phyloP scores from a whole-genome alignment of 2,797 vertebrate species.

The Lerista edwardsae region DNA sequence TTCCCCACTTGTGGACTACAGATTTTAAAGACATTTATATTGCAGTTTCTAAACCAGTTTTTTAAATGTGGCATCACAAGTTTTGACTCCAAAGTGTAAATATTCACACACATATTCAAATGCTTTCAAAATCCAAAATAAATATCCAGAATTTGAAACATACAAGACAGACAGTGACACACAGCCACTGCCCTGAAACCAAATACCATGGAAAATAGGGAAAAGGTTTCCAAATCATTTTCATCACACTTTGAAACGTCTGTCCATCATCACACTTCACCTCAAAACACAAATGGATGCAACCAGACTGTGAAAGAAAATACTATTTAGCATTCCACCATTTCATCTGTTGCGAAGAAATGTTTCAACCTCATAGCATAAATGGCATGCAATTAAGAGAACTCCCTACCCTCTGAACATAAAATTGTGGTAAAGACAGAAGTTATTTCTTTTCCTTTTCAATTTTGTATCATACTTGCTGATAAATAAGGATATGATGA shows the following conservation, averaged over 20 bases:
- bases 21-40: neutral
- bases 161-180: neutral
- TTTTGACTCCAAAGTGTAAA: neutral
- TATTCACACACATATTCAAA: neutral
- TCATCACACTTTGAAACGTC: neutral
- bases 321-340: neutral
- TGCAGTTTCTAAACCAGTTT: neutral
- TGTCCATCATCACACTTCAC: neutral
- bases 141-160: neutral
- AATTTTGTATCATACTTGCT: constrained; percentile 49
- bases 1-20: neutral
- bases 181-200: neutral
- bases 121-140: neutral
- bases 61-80: neutral
- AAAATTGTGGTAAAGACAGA: constrained; percentile 26
- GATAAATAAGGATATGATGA: constrained; percentile 30
- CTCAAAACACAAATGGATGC: neutral
- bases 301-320: neutral
- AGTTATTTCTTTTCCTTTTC: neutral
- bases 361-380: constrained; percentile 6
- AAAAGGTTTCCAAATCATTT: neutral
- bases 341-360: neutral
- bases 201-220: neutral
- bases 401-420: constrained; percentile 39
- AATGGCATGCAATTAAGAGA: constrained; percentile 22